A percentile compares a stretch with the other conserved stretches of the same genome.
These are phyloP conservation scores for Corythoichthys haematopterus DNA, from an alignment of 2,113 vertebrate species.

Conservation along the genomic window DNA sequence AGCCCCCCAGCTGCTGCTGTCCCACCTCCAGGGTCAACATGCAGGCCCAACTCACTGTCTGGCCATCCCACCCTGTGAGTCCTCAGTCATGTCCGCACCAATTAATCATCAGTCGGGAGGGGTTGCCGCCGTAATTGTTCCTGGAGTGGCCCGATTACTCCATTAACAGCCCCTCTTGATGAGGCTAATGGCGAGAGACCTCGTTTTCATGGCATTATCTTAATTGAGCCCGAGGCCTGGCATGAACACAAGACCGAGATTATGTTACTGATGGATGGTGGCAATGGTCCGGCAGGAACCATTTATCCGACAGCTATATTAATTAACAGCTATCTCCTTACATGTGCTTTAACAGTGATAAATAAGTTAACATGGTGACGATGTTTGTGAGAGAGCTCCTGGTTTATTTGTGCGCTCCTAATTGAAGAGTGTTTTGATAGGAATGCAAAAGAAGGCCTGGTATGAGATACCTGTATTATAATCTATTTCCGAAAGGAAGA, in stretches of 20 bases:
- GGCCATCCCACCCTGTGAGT: slow-evolving; percentile 33
- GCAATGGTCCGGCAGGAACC: slow-evolving; percentile 79
- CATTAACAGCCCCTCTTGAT: slow-evolving; percentile 80
- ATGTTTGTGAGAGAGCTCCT: slow-evolving; percentile 47
- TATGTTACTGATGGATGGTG: slow-evolving; percentile 85
- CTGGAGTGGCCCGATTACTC: slow-evolving; percentile 90
- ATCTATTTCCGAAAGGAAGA: slow-evolving; percentile 69
- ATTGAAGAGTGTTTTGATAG: slow-evolving; percentile 40
- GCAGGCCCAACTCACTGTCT: slow-evolving; percentile 22
- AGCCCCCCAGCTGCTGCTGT: slow-evolving; percentile 44
- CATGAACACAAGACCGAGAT: slow-evolving; percentile 74
- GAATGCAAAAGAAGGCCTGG: slow-evolving; percentile 51
- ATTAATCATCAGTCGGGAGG: slow-evolving; percentile 77
- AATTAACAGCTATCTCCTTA: slow-evolving; percentile 91
- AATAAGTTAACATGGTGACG: slow-evolving; percentile 67
- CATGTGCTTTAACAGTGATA: slow-evolving; percentile 77
- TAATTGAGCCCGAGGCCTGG: slow-evolving; percentile 85
- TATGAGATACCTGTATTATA: slow-evolving; percentile 51
- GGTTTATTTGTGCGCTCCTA: slow-evolving; percentile 50
- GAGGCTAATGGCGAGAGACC: slow-evolving; percentile 85
- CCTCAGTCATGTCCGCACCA: slow-evolving; percentile 63
- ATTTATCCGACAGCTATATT: slow-evolving; percentile 93
- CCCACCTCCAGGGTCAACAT: slow-evolving; percentile 38
- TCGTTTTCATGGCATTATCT: slow-evolving; percentile 98
- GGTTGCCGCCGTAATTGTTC: slow-evolving; percentile 79